Percentiles rank a stretch among this genome's conserved stretches.
Conservation (phyloP, 2,888 invertebrate genomes). For the Aphidius colemani region DNA sequence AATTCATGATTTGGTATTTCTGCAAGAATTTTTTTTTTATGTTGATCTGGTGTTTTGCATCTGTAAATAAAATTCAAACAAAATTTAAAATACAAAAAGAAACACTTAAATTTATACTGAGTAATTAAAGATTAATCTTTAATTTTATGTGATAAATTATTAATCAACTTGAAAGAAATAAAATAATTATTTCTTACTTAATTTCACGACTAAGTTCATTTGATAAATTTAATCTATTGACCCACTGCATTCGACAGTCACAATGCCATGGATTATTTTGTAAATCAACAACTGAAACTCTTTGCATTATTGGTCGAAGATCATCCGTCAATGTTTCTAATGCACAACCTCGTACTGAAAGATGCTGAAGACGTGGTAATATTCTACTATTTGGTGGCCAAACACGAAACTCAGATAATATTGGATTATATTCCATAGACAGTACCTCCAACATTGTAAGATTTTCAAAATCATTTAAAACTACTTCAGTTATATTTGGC, state of each 20-base stretch:
- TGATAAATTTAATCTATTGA: slow-evolving; percentile 60
- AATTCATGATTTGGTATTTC: slow-evolving; percentile 61
- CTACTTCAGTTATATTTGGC: slow-evolving; percentile 61
- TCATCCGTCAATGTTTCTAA: slow-evolving; percentile 58
- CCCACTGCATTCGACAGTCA: slow-evolving; percentile 67
- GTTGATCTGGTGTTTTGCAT: slow-evolving; percentile 60
- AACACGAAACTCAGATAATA: slow-evolving; percentile 62
- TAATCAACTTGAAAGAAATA: background rate
- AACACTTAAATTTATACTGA: background rate
- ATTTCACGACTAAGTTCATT: slow-evolving; percentile 60
- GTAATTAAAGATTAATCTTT: too few relatives aligned
- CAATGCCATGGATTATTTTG: slow-evolving; percentile 71
- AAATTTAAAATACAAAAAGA: background rate
- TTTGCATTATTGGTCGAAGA: slow-evolving; percentile 61
- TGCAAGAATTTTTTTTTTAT: slow-evolving; percentile 61
- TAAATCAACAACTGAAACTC: slow-evolving; percentile 61
- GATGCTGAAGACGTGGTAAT: slow-evolving; percentile 60
- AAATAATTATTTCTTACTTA: slow-evolving; percentile 54
- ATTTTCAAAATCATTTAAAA: slow-evolving; percentile 65
- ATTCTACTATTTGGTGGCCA: slow-evolving; percentile 59
- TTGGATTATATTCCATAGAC: slow-evolving; percentile 64
- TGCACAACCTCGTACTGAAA: slow-evolving; percentile 62
- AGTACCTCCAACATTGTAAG: slow-evolving; percentile 63
- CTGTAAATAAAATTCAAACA: slow-evolving; percentile 53
- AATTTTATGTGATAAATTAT: background rate